Conservation (phyloP, 2,113 vertebrate species). For the Picathartes gymnocephalus region DNA sequence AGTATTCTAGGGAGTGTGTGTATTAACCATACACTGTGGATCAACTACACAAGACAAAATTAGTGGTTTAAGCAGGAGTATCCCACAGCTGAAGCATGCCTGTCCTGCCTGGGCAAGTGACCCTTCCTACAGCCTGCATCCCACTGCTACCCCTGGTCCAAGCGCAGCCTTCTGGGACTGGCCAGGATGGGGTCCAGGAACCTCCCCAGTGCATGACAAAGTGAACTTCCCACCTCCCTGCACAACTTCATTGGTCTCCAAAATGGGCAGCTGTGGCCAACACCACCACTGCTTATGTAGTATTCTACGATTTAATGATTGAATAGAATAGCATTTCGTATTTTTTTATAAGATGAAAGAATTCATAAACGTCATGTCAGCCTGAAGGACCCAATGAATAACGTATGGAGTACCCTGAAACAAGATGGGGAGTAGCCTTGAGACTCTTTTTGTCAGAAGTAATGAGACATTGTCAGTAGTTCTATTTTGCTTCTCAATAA, state of each 20-base stretch:
- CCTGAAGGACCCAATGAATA: background rate
- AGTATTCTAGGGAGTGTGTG: background rate
- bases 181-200: background rate
- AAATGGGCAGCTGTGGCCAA: background rate
- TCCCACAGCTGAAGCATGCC: background rate
- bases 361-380: accelerated
- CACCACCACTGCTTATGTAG: background rate
- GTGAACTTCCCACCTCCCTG: background rate
- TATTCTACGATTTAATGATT: background rate
- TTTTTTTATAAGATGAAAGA: background rate
- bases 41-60: background rate
- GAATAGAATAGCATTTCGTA: background rate
- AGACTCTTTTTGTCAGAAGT: background rate
- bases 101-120: background rate
- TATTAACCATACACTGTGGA: background rate
- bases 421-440: background rate
- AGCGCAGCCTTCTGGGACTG: accelerated
- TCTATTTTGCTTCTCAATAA: background rate
- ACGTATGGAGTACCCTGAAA: background rate
- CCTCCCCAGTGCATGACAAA: accelerated
- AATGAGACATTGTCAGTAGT: background rate
- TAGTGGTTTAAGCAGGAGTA: background rate
- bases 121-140: background rate
- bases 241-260: background rate
- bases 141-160: accelerated